Percentiles rank a stretch among this genome's conserved stretches.
Evolutionary conservation across 2,888 invertebrate genomes (phyloP).

Genomic region (Embidobia sp.): DNA sequence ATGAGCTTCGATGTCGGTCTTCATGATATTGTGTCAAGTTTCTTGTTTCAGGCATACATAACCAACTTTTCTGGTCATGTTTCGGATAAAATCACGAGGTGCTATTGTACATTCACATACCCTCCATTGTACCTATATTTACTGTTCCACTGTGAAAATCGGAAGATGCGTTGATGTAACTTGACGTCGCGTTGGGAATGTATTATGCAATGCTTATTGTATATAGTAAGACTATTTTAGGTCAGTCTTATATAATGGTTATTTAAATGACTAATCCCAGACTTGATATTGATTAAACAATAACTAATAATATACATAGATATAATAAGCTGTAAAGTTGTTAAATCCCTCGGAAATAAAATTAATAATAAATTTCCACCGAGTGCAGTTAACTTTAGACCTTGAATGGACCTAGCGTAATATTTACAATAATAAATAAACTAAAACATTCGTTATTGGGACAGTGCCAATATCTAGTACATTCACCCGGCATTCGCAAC

Average conservation of each 20-base stretch:
- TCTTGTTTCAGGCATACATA: conserved; percentile 8
- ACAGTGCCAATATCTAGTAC: conserved; percentile 43
- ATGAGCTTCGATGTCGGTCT: conserved; percentile 34
- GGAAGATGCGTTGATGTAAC: conserved; percentile 39
- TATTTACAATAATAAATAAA: conserved; percentile 39
- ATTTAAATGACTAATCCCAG: conserved; percentile 15
- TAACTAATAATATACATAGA: too few relatives aligned
- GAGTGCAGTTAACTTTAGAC: too few relatives aligned
- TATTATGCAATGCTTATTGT: conserved; percentile 25
- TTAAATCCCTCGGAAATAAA: too few relatives aligned
- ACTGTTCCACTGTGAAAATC: conserved; percentile 12
- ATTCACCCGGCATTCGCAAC: conserved; percentile 39
- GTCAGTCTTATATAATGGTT: conserved; percentile 25
- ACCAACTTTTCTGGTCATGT: conserved; percentile 30
- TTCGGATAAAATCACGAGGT: conserved; percentile 40
- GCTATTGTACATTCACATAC: conserved; percentile 11
- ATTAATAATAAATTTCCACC: too few relatives aligned
- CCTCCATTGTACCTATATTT: conserved; percentile 5
- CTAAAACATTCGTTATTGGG: conserved; percentile 33
- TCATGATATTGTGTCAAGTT: conserved; percentile 44
- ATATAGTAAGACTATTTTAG: conserved; percentile 11
- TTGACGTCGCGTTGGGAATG: conserved; percentile 1
- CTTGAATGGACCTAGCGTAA: too few relatives aligned
- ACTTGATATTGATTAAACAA: neutral
- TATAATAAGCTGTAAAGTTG: too few relatives aligned